Evolutionary conservation across 2,888 invertebrate species (phyloP), one percentile per base, ranked within the genome.

Genomic region (Stictocephala bisonia): DNA sequence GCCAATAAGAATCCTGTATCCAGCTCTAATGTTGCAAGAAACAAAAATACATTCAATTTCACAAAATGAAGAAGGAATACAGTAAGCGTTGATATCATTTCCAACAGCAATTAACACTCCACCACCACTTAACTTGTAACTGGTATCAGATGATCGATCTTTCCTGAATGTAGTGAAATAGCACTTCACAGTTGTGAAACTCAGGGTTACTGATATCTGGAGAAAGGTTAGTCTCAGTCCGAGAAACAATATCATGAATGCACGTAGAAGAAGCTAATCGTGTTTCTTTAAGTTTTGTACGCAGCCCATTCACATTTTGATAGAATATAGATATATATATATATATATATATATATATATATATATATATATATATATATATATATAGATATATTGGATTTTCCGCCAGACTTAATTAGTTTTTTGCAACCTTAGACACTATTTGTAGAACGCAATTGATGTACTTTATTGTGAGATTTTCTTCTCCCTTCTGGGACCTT

Each of bases 381-480:
- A n/a, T n/a, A n/a, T n/a, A n/a, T n/a, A n/a, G n/a, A n/a, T n/a
- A n/a, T n/a, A n/a, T n/a, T 31, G 56, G 64, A 26, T 64, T 64
- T 22, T 64, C 40, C 41, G 64, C 15, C 44, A 44, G 22, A n/a
- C 24, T 40, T 41, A 22, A 18, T 26, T 64, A 40, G 41, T 64
- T 64, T 64, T 64, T 64, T 15, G 1, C 11, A 41, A 3, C 24
- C 60, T 60, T 13, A 18, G 44, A 18, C n/a, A 67, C 48, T 1
- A 67, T 67, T 27, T 48, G 44, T 27, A 44, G 67, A 3, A 67
- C 15, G 2, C 48, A 27, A 44, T 67, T 67, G 18, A 67, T 24
- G 11, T 67, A 67, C 13, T 44, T 67, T 24, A 67, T 67, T 24
- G 67, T 41, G n/a, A 67, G 67, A 18, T 67, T 48, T 27, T n/a